Evolutionary conservation across 1,140 invertebrate genomes (phyloP).

Genomic region (Drosophila serrata): DNA sequence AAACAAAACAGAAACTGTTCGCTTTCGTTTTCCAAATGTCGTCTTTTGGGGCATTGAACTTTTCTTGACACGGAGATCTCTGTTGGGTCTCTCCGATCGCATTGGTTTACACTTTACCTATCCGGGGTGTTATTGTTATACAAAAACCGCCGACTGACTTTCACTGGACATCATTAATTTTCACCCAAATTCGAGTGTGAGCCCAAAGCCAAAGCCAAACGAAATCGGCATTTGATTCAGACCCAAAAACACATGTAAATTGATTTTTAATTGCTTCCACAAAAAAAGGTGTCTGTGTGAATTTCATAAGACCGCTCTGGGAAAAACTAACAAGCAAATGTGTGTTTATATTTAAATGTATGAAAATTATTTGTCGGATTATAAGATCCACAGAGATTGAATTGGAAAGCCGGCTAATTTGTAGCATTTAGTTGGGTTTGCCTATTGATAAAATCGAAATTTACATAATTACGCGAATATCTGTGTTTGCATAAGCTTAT

Average conservation of each 20-base stretch:
- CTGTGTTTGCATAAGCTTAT: slow-evolving; percentile 61
- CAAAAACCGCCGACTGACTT: slow-evolving; percentile 57
- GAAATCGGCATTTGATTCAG: slow-evolving; percentile 44
- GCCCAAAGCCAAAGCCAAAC: slow-evolving; percentile 27
- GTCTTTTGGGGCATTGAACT: slow-evolving; percentile 42
- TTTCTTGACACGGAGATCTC: slow-evolving; percentile 65
- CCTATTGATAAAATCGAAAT: slow-evolving; percentile 40
- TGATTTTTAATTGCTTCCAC: slow-evolving; percentile 73
- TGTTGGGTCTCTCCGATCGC: slow-evolving; percentile 13
- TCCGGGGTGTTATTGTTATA: slow-evolving; percentile 45
- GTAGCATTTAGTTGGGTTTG: slow-evolving; percentile 62
- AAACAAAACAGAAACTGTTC: slow-evolving; percentile 46
- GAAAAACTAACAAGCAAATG: slow-evolving; percentile 46
- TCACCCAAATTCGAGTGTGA: slow-evolving; percentile 52
- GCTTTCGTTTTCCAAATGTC: slow-evolving; percentile 72
- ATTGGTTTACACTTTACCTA: slow-evolving; percentile 59
- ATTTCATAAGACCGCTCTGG: slow-evolving; percentile 53
- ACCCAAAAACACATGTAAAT: slow-evolving; percentile 56
- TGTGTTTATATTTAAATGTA: slow-evolving; percentile 48
- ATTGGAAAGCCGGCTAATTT: slow-evolving; percentile 60
- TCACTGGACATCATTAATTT: slow-evolving; percentile 79
- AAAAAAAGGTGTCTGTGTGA: slow-evolving; percentile 26
- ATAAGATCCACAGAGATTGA: slow-evolving; percentile 30
- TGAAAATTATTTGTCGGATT: slow-evolving; percentile 61
- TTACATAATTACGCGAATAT: slow-evolving; percentile 75